These are phyloP conservation scores for Pandemis corylana DNA, from an alignment of 2,888 invertebrate genomes.

Conservation along the genomic window DNA sequence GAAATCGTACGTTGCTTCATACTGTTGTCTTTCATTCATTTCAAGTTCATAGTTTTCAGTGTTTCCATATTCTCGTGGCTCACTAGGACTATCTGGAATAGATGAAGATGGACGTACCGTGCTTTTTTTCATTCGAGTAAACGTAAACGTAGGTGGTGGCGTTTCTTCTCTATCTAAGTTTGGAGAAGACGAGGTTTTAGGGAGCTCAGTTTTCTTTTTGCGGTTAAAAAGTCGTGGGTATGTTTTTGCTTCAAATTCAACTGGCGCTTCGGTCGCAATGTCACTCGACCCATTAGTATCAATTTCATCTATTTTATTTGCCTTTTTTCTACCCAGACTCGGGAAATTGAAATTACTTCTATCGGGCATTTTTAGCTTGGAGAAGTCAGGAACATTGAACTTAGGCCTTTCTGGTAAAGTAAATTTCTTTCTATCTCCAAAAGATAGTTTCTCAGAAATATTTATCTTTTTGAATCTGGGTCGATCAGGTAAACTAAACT, in stretches of 20 bases:
- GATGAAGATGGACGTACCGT: constrained; percentile 76
- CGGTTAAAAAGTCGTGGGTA: constrained; percentile 89
- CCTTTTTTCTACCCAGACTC: constrained; percentile 84
- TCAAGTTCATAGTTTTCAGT: constrained; percentile 68
- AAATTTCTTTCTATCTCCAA: constrained; percentile 86
- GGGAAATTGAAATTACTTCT: constrained; percentile 87
- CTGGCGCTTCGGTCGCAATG: constrained; percentile 81
- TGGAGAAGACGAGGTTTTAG: constrained; percentile 83
- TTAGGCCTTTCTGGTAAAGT: constrained; percentile 86
- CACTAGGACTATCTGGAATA: constrained; percentile 72
- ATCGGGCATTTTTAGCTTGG: constrained; percentile 85
- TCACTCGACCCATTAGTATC: constrained; percentile 73
- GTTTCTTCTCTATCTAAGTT: constrained; percentile 83
- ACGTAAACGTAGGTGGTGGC: constrained; percentile 86
- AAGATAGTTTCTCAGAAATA: constrained; percentile 81
- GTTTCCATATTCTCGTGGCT: constrained; percentile 80
- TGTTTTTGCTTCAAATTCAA: constrained; percentile 90
- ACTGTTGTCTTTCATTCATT: constrained; percentile 70
- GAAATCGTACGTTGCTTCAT: constrained; percentile 79
- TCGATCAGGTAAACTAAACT: constrained; percentile 87
- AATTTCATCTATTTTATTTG: constrained; percentile 62
- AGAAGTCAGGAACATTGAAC: constrained; percentile 82
- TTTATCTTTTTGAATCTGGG: constrained; percentile 81
- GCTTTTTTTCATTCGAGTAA: constrained; percentile 86
- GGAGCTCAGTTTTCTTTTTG: constrained; percentile 74